Evolutionary conservation across 2,888 invertebrate genomes (phyloP).

Genomic region (Tortrix viridana): DNA sequence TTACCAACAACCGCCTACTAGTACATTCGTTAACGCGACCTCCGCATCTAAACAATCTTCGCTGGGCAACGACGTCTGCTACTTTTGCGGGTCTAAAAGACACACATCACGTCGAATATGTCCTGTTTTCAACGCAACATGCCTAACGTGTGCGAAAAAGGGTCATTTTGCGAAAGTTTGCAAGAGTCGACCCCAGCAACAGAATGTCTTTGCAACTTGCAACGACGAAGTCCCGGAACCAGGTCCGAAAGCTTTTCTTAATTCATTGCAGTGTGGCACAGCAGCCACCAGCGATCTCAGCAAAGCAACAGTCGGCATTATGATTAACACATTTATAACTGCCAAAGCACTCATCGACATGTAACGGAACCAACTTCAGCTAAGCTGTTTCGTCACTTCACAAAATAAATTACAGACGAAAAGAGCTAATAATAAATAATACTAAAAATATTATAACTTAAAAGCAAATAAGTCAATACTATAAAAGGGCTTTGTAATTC

Average conservation of each 20-base stretch:
- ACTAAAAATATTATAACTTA: too few species aligned
- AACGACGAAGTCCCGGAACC: not conserved
- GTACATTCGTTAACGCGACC: not conserved
- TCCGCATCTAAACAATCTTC: not conserved
- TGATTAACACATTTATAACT: not conserved
- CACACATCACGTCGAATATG: not conserved
- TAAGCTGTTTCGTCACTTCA: too few species aligned
- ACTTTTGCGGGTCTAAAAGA: not conserved
- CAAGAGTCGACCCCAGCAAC: not conserved
- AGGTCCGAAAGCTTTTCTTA: not conserved
- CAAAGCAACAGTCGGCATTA: not conserved
- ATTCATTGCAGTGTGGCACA: constrained; percentile 2
- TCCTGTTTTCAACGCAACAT: not conserved
- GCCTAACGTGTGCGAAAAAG: not conserved
- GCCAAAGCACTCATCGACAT: constrained; percentile 8
- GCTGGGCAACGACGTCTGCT: not conserved
- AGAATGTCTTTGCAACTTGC: not conserved
- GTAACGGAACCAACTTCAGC: too few species aligned
- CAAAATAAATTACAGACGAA: too few species aligned
- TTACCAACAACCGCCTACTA: not conserved
- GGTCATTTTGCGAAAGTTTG: not conserved
- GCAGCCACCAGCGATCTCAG: constrained; percentile 3
- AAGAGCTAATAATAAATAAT: too few species aligned
- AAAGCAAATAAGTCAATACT: too few species aligned
- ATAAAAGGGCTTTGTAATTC: too few species aligned